Conservation (phyloP, 1,140 invertebrate genomes). For the Panulirus ornatus region DNA sequence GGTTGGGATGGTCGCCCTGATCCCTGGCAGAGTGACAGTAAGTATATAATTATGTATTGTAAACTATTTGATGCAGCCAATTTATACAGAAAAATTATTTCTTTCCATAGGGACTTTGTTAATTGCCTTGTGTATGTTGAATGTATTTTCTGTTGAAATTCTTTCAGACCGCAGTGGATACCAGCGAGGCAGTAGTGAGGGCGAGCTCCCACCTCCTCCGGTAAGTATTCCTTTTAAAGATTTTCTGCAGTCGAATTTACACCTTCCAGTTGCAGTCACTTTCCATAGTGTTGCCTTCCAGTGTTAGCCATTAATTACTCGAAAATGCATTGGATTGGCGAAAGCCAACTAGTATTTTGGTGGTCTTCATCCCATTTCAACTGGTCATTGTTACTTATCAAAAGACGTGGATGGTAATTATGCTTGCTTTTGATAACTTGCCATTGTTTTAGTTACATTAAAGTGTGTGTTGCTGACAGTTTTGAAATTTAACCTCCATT, state of each 20-base stretch:
- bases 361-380: constrained; percentile 44
- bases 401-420: background rate
- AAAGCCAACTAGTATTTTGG: background rate
- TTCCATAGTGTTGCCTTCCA: too few species aligned
- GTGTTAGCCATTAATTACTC: too few species aligned
- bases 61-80: background rate
- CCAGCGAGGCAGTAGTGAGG: constrained; percentile 59
- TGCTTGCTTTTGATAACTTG: constrained; percentile 23
- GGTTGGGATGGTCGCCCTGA: constrained; percentile 62
- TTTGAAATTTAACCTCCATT: too few species aligned
- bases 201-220: constrained; percentile 66
- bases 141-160: background rate
- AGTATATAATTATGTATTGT: constrained; percentile 2
- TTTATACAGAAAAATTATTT: constrained; percentile 3
- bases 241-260: too few species aligned
- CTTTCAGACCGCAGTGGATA: constrained; percentile 52
- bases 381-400: background rate
- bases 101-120: background rate
- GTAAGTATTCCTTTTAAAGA: constrained; percentile 54
- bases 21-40: constrained; percentile 69
- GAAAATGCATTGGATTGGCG: background rate
- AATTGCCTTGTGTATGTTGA: background rate
- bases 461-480: too few species aligned
- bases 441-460: constrained; percentile 48
- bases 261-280: too few species aligned